Conservation (phyloP, 2,888 invertebrate genomes). For the Brachyopa scutellaris region DNA sequence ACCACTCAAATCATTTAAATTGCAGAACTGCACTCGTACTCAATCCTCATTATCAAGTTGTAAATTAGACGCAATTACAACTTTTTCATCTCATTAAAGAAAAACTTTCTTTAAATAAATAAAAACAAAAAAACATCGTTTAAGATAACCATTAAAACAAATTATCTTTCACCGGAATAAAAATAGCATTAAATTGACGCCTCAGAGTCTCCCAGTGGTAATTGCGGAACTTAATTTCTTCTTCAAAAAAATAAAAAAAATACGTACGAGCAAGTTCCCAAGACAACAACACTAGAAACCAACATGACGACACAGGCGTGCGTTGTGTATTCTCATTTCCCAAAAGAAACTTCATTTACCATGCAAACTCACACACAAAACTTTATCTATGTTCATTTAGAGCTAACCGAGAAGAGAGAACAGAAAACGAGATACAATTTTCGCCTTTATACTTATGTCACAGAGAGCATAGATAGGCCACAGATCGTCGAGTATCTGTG, state of each 20-base stretch:
- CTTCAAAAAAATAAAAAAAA: not conserved
- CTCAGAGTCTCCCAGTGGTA: not conserved
- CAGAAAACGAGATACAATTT: constrained; percentile 3
- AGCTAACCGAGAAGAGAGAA: not conserved
- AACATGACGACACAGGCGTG: not conserved
- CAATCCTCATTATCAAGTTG: not conserved
- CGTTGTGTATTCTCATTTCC: constrained; percentile 10
- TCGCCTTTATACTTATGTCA: constrained; percentile 11
- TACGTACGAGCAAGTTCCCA: no score
- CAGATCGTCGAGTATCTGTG: constrained; percentile 21
- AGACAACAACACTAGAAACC: not conserved
- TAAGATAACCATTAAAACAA: constrained; percentile 8
- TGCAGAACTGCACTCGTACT: not conserved
- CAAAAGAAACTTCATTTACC: not conserved
- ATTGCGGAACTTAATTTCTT: not conserved
- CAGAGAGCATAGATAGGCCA: not conserved
- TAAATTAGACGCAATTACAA: not conserved
- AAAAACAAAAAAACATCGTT: not conserved
- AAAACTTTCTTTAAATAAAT: not conserved
- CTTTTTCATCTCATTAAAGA: not conserved
- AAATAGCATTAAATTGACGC: constrained; percentile 10
- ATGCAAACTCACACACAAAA: not conserved
- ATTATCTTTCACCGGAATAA: constrained; percentile 2
- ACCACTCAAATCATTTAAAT: no score
- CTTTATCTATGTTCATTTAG: constrained; percentile 10